These are phyloP conservation scores for Drosophila maculinotata DNA, from an alignment of 2,888 invertebrate genomes.

Conservation along the genomic window DNA sequence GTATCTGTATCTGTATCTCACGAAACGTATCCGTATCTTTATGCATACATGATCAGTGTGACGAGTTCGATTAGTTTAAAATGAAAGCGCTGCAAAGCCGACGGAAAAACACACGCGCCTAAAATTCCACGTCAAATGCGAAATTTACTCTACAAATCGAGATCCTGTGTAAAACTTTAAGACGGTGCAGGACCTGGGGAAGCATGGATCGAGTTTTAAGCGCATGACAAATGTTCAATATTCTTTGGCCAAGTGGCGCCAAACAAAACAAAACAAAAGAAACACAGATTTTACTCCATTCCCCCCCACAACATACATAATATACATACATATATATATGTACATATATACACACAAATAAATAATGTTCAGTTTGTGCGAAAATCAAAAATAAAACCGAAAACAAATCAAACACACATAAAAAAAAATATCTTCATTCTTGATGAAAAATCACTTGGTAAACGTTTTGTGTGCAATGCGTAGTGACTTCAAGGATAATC, in stretches of 20 bases:
- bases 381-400: slow-evolving; percentile 4
- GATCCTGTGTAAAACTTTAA: too few relatives aligned
- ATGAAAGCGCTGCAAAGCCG: slow-evolving; percentile 57
- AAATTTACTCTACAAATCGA: slow-evolving; percentile 16
- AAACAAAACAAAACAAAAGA: slow-evolving; percentile 19
- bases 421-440: slow-evolving; percentile 45
- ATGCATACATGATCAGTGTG: slow-evolving; percentile 23
- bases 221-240: slow-evolving; percentile 49
- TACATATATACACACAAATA: neutral
- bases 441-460: slow-evolving; percentile 83
- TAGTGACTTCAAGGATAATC: slow-evolving; percentile 85
- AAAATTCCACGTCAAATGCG: neutral
- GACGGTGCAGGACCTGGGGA: slow-evolving; percentile 29
- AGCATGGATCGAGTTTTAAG: slow-evolving; percentile 45
- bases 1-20: too few relatives aligned
- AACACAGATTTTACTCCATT: slow-evolving; percentile 19
- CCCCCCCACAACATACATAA: slow-evolving; percentile 1
- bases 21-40: too few relatives aligned
- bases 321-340: neutral
- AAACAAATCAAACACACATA: slow-evolving; percentile 8
- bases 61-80: slow-evolving; percentile 23
- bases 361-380: slow-evolving; percentile 48
- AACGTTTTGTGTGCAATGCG: slow-evolving; percentile 85
- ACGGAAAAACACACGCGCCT: slow-evolving; percentile 61
- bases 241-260: slow-evolving; percentile 56